Evolutionary conservation across 2,113 vertebrate genomes (phyloP), one percentile per base, ranked within the genome.

Genomic region (Caranx melampygus): DNA sequence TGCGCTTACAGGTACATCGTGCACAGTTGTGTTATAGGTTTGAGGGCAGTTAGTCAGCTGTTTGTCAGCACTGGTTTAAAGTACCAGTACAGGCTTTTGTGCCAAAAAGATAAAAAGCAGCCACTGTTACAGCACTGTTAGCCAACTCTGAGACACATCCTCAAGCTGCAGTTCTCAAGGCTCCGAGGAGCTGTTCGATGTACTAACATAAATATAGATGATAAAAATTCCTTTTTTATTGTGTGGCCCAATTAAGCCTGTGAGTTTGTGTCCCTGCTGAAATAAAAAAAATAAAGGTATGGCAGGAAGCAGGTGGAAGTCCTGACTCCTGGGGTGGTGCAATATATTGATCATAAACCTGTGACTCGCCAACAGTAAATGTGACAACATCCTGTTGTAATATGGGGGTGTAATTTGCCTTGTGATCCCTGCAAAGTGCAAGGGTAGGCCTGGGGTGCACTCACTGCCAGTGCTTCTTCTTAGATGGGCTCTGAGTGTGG

Each of bases 141-240:
- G 74, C 57, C 68, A 31, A 45, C 20, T 55, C 51, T 60, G 45
- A 62, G 34, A 49, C 15, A 8, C 52, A 45, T 65, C 33, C 52
- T 74, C 57, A 37, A 65, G 60, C 62, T 66, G 49, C 15, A 80
- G 71, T 74, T 59, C 55, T 45, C 37, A 37, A 58, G 35, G 61
- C 66, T 77, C 71, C 20, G 49, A 76, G 69, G 42, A 75, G 71
- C 72, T 82, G 55, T 82, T 83, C 62, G 40, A 40, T 65, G 21
- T 59, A 54, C 70, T 65, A 87, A 73, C 10, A 55, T 68, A 44
- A 61, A 78, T 54, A 72, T 78, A 84, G 77, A 62, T 81, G 69
- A 82, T 82, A 49, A 47, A 20, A 69, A 51, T 12, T 13, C 40
- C 49, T 80, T 21, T 70, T 70, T 21, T 31, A 35, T 64, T 82